These are phyloP conservation scores for Corbicula japonica DNA, from an alignment of 2,888 invertebrate species.

Conservation along the genomic window DNA sequence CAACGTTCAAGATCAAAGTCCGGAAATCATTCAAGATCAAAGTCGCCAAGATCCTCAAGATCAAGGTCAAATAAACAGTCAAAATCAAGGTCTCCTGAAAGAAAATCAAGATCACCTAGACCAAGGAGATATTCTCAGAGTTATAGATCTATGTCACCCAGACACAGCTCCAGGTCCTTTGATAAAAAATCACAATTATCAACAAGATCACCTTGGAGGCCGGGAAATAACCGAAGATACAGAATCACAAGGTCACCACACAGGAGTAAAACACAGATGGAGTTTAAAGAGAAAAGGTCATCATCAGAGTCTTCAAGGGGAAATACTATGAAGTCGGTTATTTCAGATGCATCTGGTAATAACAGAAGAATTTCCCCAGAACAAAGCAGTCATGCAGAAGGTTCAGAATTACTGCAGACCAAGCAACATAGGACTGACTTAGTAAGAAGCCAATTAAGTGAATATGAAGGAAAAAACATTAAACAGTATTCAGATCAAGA, in stretches of 20 bases:
- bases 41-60: not conserved
- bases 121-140: too few relatives aligned
- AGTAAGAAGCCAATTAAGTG: not conserved
- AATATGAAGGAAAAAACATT: not conserved
- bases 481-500: not conserved
- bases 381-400: too few relatives aligned
- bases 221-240: too few relatives aligned
- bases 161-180: slow-evolving; percentile 2
- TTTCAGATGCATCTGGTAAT: not conserved
- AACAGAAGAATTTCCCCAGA: too few relatives aligned
- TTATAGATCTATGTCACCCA: too few relatives aligned
- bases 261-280: too few relatives aligned
- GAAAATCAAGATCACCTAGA: not conserved
- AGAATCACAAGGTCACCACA: too few relatives aligned
- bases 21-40: not conserved
- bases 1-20: not conserved
- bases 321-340: too few relatives aligned
- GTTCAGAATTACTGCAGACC: too few relatives aligned
- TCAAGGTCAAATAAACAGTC: not conserved
- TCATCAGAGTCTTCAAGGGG: not conserved
- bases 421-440: too few relatives aligned
- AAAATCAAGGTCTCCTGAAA: slow-evolving; percentile 6
- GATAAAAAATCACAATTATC: slow-evolving; percentile 1
- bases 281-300: too few relatives aligned
- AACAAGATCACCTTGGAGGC: not conserved